Base-by-base conservation (phyloP, 2,797 vertebrate genomes). In the Antennarius maculatus region DNA sequence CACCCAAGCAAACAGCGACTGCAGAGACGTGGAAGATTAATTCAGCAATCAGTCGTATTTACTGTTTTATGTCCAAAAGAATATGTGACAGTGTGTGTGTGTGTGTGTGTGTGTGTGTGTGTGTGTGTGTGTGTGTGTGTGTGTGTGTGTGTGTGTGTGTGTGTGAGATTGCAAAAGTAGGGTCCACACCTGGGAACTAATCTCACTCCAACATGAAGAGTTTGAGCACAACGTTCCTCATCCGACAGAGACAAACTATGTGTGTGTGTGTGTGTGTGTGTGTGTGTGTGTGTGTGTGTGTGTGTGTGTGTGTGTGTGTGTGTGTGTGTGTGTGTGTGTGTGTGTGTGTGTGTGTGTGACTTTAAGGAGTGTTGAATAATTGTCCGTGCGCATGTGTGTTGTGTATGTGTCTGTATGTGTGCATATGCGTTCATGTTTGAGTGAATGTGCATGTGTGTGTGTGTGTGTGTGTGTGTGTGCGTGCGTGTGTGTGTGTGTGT, bases 41-140 rank as follows among this genome's bases (percentile, higher is more conserved):
- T 88, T 88, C 84, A 88, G 74, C 75, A 83, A 91, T 90, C 89
- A 88, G 85, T 74, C 80, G 70, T 83, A 86, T 88, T 88, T 86
- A 90, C 81, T 88, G 86, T 90, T 90, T 90, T 75, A 84, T 84
- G 85, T 91, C 87, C 86, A 66, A 86, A 85, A 81, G 73, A 79
- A 61, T 74, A 54, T 66, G 76, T 80, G 79, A 85, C 16, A 59
- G 37, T 23, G 62, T 46, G 47, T 50, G 54, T 42, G 53, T 34
- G 31, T 34, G 31, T 34, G 31, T 34, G 31, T 34, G 31, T 34
- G 31, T 34, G 31, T 34, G 31, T 34, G 31, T 34, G 31, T 34
- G 31, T 34, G 31, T 34, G 31, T 34, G 31, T 34, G 31, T 34
- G 31, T 34, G 31, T 34, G 50, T 58, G 41, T 34, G 64, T 48